Conservation (phyloP, 2,113 vertebrate species). For the Scomber colias region DNA sequence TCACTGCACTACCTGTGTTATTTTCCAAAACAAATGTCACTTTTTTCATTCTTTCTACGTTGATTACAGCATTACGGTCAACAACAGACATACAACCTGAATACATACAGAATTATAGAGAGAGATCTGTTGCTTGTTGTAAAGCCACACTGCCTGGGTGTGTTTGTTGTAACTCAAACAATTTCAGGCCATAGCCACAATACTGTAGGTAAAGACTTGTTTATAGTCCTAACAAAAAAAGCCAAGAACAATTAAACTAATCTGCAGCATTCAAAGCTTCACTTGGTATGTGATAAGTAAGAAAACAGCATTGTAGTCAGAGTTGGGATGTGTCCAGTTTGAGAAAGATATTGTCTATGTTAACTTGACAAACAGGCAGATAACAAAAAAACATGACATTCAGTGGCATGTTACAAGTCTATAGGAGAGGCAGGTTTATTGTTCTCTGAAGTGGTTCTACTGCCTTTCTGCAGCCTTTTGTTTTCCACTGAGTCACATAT, state of each 20-base stretch:
- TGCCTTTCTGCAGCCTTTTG: slow-evolving; percentile 46
- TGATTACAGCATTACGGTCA: not conserved
- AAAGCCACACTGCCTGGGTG: slow-evolving; percentile 41
- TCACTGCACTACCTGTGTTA: too few relatives aligned
- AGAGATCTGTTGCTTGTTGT: slow-evolving; percentile 5
- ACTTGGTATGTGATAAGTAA: not conserved
- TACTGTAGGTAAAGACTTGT: slow-evolving; percentile 22
- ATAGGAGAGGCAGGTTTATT: slow-evolving; percentile 49
- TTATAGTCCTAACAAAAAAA: slow-evolving; percentile 39
- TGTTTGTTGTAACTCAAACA: slow-evolving; percentile 54
- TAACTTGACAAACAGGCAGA: slow-evolving; percentile 61
- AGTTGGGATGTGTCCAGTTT: slow-evolving; percentile 29
- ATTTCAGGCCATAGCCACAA: slow-evolving; percentile 7
- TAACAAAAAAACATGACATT: slow-evolving; percentile 51
- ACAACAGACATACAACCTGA: not conserved
- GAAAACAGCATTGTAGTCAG: slow-evolving; percentile 25
- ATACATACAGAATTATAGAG: slow-evolving; percentile 16
- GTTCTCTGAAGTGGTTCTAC: slow-evolving; percentile 62
- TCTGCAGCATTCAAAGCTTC: slow-evolving; percentile 36
- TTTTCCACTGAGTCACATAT: slow-evolving; percentile 56
- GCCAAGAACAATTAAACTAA: slow-evolving; percentile 14
- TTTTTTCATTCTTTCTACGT: slow-evolving; percentile 5
- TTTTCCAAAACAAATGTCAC: too few relatives aligned
- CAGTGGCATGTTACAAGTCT: slow-evolving; percentile 24
- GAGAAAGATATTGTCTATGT: slow-evolving; percentile 20